Base-by-base conservation (phyloP, 2,113 vertebrate species). In the Corydoras sp. region DNA sequence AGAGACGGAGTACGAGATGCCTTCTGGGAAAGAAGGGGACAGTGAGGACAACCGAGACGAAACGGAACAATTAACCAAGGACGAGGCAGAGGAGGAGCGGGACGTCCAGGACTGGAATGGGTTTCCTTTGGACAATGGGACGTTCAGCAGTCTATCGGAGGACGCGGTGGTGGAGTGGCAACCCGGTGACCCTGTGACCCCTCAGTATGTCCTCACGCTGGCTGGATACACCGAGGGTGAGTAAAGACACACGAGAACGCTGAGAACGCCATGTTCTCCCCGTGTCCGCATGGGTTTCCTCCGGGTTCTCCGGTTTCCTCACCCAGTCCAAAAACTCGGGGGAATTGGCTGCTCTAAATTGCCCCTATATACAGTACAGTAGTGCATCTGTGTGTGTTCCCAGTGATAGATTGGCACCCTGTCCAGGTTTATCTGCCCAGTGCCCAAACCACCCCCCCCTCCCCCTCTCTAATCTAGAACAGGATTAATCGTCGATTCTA, bases 151-250 rank as follows among this genome's bases (percentile, higher is more conserved):
- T 56, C 13, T 43, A 50, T 29, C 65, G 1, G 69, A 71, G 2
- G 78, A 79, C 5, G 53, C 61, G 32, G 59, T 74, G 62, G 24
- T 65, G 50, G 69, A 76, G 62, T 78, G 81, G 78, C 77, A 62
- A 51, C 68, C 75, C 1, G 80, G 74, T 49, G 80, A 79, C 56
- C 58, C 83, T 0, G 82, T 86, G 58, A 85, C 81, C 31, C 79
- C 85, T 2, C 74, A 82, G 56, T 70, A 77, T 2, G 85, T 87
- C 51, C 73, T 85, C 24, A 60, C 53, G 29, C 78, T 86, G 53
- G 74, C 78, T 8, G 43, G 76, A 66, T 86, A 85, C 77, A 85
- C 85, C 0, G 24, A 65, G 3, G 81, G 85, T 86, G 66, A 85
- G 85, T 55, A 67, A 15, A n/a, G 13, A 13, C 9, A 13, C 9